phyloP scores from a whole-genome alignment of 2,888 invertebrate species.

The Erebia aethiops region DNA sequence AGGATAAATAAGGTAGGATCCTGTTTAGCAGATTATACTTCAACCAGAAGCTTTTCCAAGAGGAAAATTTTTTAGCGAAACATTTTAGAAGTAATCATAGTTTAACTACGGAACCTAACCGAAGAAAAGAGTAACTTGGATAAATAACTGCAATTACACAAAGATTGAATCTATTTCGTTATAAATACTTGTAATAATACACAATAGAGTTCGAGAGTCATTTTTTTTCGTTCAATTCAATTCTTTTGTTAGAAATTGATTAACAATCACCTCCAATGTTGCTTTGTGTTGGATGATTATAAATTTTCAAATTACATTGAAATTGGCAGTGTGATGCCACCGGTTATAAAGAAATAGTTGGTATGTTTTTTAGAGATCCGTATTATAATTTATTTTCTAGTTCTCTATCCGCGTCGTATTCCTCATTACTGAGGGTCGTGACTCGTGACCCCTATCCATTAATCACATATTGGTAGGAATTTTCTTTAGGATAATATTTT shows the following conservation, averaged over 20 bases:
- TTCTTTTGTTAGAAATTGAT: slow-evolving; percentile 35
- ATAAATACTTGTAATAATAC: slow-evolving; percentile 4
- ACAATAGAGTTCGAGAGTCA: slow-evolving; percentile 16
- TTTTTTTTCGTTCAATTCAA: slow-evolving; percentile 19
- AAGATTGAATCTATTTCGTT: slow-evolving; percentile 7
- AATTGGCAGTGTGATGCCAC: slow-evolving; percentile 20
- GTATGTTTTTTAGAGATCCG: slow-evolving; percentile 2
- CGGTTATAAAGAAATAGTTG: not conserved
- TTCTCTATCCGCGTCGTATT: too few species aligned
- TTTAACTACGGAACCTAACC: not conserved
- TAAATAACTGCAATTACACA: slow-evolving; percentile 15
- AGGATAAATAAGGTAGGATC: too few species aligned
- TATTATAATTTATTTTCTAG: not conserved
- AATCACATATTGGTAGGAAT: too few species aligned
- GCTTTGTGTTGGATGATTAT: slow-evolving; percentile 22
- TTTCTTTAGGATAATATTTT: too few species aligned
- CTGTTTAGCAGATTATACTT: too few species aligned
- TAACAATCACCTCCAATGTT: slow-evolving; percentile 22
- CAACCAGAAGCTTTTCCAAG: too few species aligned
- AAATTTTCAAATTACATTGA: slow-evolving; percentile 21
- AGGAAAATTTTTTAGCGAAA: too few species aligned
- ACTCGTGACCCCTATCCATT: too few species aligned
- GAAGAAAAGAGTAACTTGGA: not conserved
- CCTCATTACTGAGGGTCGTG: too few species aligned
- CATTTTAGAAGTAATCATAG: not conserved